Conservation (phyloP, 1,140 invertebrate species). For the Cataglyphis hispanica region DNA sequence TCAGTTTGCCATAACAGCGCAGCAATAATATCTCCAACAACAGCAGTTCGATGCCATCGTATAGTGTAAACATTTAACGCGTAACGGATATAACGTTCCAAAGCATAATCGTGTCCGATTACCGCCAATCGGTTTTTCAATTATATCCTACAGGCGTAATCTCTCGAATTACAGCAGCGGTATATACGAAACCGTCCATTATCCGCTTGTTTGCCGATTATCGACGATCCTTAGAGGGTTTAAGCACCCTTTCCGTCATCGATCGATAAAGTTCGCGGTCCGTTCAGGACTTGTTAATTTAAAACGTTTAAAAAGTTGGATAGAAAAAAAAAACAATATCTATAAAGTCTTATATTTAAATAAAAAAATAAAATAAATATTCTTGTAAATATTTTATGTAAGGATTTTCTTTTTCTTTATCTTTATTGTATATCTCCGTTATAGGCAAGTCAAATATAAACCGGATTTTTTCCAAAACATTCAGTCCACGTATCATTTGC, state of each 20-base stretch:
- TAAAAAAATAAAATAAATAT: not conserved
- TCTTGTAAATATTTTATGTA: not conserved
- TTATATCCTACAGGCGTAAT: conserved; percentile 55
- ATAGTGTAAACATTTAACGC: conserved; percentile 58
- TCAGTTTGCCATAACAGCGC: conserved; percentile 37
- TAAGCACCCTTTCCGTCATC: not conserved
- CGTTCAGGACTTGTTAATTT: not conserved
- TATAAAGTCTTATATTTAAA: no score
- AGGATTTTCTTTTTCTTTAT: not conserved
- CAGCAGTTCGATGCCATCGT: conserved; percentile 4
- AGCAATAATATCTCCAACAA: conserved; percentile 52
- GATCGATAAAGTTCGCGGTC: not conserved
- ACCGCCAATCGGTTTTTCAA: conserved; percentile 61
- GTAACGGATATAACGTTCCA: conserved; percentile 56
- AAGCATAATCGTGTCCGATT: conserved; percentile 58
- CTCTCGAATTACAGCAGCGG: conserved; percentile 28
- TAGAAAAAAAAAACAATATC: no score
- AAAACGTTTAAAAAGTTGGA: no score
- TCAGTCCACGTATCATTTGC: no score
- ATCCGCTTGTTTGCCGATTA: conserved; percentile 60
- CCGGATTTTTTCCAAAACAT: no score
- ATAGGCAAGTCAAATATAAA: no score
- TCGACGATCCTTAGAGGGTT: conserved; percentile 45
- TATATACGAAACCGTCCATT: conserved; percentile 56
- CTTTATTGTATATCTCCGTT: no score